Evolutionary conservation across 53 echinoderm and acorn worm species (phyloP), one percentile per base, ranked within the genome.

Genomic region (Patiria pectinifera): DNA sequence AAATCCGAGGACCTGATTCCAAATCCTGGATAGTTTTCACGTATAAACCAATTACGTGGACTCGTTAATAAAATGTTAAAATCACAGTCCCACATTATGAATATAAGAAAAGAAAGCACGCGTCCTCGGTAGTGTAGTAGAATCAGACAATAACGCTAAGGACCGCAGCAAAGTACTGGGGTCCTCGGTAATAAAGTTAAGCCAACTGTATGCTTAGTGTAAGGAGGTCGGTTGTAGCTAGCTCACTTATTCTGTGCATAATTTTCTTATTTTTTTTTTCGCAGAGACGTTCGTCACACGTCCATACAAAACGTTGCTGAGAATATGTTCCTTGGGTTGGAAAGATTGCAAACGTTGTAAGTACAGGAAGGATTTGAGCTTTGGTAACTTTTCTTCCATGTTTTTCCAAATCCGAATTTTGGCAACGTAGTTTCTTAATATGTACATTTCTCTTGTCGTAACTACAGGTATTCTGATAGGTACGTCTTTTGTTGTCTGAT

Each of bases 401-500:
- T 74, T 4, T n/a, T 23, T 24, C 15, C 35, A 35, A 35, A 35
- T 35, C 35, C 35, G 35, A 35, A 35, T 35, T 35, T 35, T 35
- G 35, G 35, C 35, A 35, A 1, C 35, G 35, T 23, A 4, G 18
- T 74, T 74, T 74, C 8, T 23, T 74, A 66, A 66, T 66, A 15
- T 66, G 23, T 74, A n/a, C 21, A 4, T 23, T 74, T n/a, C 9
- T 74, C 21, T 21, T 15, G 4, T 35, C 35, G 35, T 35, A 69
- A 18, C 4, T 21, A 11, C 92, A 92, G 93, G 45, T 69, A 87
- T 69, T 86, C 93, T 3, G 95, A 95, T 59, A 59, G 59, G 59
- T 93, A 83, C 49, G 46, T 91, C 45, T 95, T 93, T 59, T 95
- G 95, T 69, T 95, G 95, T 61, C 19, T 93, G 25, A 82, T 93